Evolutionary conservation across 64 coral and sea anemone genomes (phyloP).

Genomic region (Pachyseris speciosa): DNA sequence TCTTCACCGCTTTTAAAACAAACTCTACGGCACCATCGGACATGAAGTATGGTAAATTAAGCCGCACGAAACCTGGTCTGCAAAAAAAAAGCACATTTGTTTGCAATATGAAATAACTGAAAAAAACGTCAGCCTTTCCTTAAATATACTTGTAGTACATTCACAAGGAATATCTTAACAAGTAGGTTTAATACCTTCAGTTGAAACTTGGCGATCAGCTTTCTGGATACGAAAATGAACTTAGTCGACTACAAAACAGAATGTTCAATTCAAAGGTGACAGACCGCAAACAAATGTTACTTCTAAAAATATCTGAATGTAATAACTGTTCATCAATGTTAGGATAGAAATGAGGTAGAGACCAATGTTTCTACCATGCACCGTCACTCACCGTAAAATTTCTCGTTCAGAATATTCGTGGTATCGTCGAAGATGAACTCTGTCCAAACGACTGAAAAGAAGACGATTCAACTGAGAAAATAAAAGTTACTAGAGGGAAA

Average conservation of each 20-base stretch:
- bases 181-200: too few species aligned
- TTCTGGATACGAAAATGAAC: too few species aligned
- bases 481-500: not conserved
- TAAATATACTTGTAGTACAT: too few species aligned
- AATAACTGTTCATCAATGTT: too few species aligned
- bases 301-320: too few species aligned
- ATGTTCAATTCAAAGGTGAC: too few species aligned
- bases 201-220: too few species aligned
- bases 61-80: slow-evolving; percentile 94
- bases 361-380: not conserved
- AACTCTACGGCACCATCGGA: slow-evolving; percentile 78
- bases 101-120: not conserved
- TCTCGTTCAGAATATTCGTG: slow-evolving; percentile 95
- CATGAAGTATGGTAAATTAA: slow-evolving; percentile 97
- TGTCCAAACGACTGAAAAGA: slow-evolving; percentile 69
- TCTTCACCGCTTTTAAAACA: slow-evolving; percentile 73
- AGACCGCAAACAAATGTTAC: too few species aligned
- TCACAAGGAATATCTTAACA: too few species aligned
- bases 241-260: too few species aligned
- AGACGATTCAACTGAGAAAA: not conserved
- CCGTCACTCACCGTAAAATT: slow-evolving; percentile 66
- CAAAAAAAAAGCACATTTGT: not conserved
- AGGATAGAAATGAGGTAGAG: not conserved
- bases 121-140: too few species aligned
- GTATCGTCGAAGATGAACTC: slow-evolving; percentile 91